Evolutionary conservation across 2,797 vertebrate species (phyloP), one percentile per base, ranked within the genome.

Genomic region (Enteromius radiatus): DNA sequence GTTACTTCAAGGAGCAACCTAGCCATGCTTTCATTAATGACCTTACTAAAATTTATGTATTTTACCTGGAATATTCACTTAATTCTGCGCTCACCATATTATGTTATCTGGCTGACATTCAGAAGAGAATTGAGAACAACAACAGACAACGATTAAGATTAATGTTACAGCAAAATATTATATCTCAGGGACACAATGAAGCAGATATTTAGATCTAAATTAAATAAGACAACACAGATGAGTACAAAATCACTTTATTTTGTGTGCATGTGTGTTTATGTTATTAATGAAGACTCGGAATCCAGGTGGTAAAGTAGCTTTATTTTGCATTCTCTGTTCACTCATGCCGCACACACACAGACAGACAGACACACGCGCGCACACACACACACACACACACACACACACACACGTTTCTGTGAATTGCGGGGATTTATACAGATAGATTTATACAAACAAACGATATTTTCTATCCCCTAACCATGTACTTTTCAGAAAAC

Each of bases 271-370:
- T 65, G 70, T 76, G 38, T 54, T 56, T 43, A 43, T 63, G 33
- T 63, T 45, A 52, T 33, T 26, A 65, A 80, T 71, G 4, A 89
- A 84, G 80, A 90, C 87, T 90, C 90, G 33, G 87, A 87, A 67
- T 17, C 12, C 64, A 79, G 61, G 47, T 82, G 19, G 33, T 11
- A 21, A 83, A 85, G 75, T 71, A 0, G 1, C 52, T 93, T 94
- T 93, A 94, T 93, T 93, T 52, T 73, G 23, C 64, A 78, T 74
- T 28, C 5, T 59, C 65, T 36, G 10, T 36, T 19, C 28, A 12
- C 10, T 12, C 28, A 21, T 49, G 4, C 26, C n/a, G 65, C n/a
- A 28, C 19, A 23, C 21, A 17, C 17, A 52, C 23, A 26, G 45
- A 0, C 36, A 26, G 26, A 21, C 80, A 33, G 33, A 28, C 54